Evolutionary conservation across 2,113 vertebrate genomes (phyloP), one percentile per base, ranked within the genome.

Genomic region (Helogale parvula): DNA sequence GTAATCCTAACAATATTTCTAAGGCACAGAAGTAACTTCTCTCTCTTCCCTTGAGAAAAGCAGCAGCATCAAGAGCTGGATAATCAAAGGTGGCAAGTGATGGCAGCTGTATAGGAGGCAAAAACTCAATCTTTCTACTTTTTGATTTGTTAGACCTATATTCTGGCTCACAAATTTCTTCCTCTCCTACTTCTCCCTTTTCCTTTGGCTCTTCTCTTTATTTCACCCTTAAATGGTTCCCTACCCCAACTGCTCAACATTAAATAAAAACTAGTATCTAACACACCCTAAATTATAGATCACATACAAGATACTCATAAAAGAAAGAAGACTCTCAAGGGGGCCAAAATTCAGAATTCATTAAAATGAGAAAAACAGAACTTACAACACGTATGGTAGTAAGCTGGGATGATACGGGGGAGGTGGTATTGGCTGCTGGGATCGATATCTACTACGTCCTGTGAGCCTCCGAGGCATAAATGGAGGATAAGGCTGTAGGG

Each of bases 311-410:
- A 27, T 15, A 50, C 16, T 88, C 66, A 85, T 69, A 93, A 88
- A 88, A 27, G 23, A 41, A 88, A 92, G 45, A 47, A 91, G 33
- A 92, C 47, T 60, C 12, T 93, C 50, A 92, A 84, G 33, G 12
- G n/a, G 74, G 45, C 57, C 14, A 94, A 96, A 92, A 84, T 72
- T 66, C 29, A 96, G 72, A 91, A 91, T 54, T 85, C 31, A 90
- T 45, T 93, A 93, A 82, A 82, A 47, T 10, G 77, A 88, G 33
- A 79, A 84, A 88, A 29, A 90, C 0, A 65, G 27, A 65, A 98
- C 98, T 98, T 99, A 99, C 99, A 99, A 98, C 98, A 99, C 99
- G 96, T 99, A 99, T 98, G 99, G 99, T 98, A 99, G 99, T 98
- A 99, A 99, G 98, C 99, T 99, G 96, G 99, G 99, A 98, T 99